Conservation (phyloP, 2,888 invertebrate species). For the Dorcus parallelipipedus region DNA sequence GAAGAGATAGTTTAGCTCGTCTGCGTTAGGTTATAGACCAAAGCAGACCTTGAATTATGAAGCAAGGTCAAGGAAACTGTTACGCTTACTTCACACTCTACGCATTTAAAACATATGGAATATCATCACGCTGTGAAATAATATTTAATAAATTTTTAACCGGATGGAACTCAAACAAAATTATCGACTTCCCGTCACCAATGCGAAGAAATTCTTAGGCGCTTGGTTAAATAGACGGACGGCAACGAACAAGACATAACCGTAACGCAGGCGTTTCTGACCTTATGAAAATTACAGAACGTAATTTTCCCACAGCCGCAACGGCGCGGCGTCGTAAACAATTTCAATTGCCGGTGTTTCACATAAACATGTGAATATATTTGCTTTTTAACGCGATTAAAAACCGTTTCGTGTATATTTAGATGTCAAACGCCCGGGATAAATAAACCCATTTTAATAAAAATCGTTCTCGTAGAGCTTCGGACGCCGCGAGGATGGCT, state of each 20-base stretch:
- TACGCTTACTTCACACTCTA: slow-evolving; percentile 22
- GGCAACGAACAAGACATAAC: slow-evolving; percentile 11
- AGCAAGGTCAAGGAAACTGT: slow-evolving; percentile 31
- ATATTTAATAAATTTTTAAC: too few species aligned
- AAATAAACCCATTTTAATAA: too few species aligned
- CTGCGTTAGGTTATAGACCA: background rate
- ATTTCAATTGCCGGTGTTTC: background rate
- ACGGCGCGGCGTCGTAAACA: background rate
- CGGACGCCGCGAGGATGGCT: too few species aligned
- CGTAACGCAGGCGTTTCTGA: slow-evolving; percentile 12
- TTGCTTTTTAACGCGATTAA: too few species aligned
- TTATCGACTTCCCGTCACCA: background rate
- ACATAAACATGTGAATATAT: too few species aligned
- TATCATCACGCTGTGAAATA: background rate
- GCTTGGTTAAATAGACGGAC: background rate
- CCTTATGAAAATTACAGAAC: slow-evolving; percentile 16
- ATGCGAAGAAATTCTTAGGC: background rate
- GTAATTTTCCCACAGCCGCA: background rate
- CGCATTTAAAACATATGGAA: slow-evolving; percentile 3
- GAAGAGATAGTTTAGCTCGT: background rate
- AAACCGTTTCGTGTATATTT: too few species aligned
- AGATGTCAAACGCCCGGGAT: too few species aligned
- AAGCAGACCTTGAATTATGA: slow-evolving; percentile 8
- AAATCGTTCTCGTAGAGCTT: too few species aligned
- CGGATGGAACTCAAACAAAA: background rate